Evolutionary conservation across 30 jellyfish, hydroid and myxozoan genomes (phyloP).

Genomic region (Sanderia malayensis): DNA sequence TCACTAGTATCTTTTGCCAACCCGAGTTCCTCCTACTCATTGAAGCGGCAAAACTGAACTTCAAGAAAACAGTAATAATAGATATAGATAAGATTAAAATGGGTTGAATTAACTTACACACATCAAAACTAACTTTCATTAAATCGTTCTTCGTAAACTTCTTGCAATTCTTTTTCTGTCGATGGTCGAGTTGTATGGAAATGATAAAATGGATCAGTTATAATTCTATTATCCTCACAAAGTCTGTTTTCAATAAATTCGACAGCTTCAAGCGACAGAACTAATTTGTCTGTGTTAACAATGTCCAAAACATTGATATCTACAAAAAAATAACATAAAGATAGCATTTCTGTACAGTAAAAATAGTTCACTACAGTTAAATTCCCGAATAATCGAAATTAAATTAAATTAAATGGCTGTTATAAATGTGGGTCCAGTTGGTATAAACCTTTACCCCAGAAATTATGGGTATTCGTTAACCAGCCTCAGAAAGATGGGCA

Average conservation of each 20-base stretch:
- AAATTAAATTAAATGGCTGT: too few relatives aligned
- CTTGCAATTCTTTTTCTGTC: conserved; percentile 21
- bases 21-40: too few relatives aligned
- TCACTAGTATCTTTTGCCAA: too few relatives aligned
- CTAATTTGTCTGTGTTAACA: conserved; percentile 72
- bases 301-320: conserved; percentile 83
- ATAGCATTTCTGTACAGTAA: too few relatives aligned
- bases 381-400: too few relatives aligned
- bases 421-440: too few relatives aligned
- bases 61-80: not conserved
- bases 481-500: too few relatives aligned
- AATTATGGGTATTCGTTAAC: too few relatives aligned
- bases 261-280: conserved; percentile 81
- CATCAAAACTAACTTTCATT: not conserved
- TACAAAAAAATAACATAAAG: conserved; percentile 43
- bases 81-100: too few relatives aligned
- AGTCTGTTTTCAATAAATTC: conserved; percentile 84
- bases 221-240: conserved; percentile 89
- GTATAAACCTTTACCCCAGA: too few relatives aligned
- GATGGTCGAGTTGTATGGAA: conserved; percentile 44
- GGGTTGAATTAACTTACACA: not conserved
- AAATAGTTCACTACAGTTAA: too few relatives aligned
- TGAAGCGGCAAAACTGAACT: not conserved
- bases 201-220: conserved; percentile 76
- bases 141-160: conserved; percentile 20